Conservation (phyloP, 2,888 invertebrate genomes). For the Galerucella nymphaeae region DNA sequence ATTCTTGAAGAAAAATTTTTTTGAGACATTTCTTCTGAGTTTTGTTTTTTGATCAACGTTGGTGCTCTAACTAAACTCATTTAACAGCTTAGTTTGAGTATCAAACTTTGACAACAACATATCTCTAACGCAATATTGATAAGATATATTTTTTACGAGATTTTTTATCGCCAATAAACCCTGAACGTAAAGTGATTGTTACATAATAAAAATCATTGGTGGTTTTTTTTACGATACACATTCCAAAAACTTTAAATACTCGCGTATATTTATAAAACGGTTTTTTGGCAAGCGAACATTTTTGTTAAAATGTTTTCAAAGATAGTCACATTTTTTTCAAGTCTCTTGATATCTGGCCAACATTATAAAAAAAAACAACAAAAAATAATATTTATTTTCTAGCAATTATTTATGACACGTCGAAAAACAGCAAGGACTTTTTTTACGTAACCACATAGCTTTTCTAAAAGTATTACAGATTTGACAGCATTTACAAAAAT, state of each 20-base stretch:
- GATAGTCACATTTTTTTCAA: not conserved
- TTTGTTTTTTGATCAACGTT: too few species aligned
- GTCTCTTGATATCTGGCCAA: slow-evolving; percentile 6
- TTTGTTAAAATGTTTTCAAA: slow-evolving; percentile 7
- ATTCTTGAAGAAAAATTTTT: too few species aligned
- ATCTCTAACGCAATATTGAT: too few species aligned
- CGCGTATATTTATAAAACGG: slow-evolving; percentile 2
- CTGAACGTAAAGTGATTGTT: not conserved
- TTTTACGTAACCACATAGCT: not conserved
- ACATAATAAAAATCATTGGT: not conserved
- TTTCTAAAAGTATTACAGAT: too few species aligned
- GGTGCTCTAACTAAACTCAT: too few species aligned
- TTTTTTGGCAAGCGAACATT: slow-evolving; percentile 13
- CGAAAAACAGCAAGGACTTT: not conserved
- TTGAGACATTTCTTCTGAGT: too few species aligned
- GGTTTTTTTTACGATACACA: not conserved
- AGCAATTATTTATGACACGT: not conserved
- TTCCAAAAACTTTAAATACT: slow-evolving; percentile 4
- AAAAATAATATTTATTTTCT: not conserved
- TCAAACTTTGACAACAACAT: too few species aligned
- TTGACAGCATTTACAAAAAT: too few species aligned
- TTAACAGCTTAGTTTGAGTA: too few species aligned
- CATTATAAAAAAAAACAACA: not conserved
- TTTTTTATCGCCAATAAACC: not conserved
- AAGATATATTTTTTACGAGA: not conserved